These are phyloP conservation scores for Maniola hyperantus DNA, from an alignment of 2,888 invertebrate species.

Conservation along the genomic window DNA sequence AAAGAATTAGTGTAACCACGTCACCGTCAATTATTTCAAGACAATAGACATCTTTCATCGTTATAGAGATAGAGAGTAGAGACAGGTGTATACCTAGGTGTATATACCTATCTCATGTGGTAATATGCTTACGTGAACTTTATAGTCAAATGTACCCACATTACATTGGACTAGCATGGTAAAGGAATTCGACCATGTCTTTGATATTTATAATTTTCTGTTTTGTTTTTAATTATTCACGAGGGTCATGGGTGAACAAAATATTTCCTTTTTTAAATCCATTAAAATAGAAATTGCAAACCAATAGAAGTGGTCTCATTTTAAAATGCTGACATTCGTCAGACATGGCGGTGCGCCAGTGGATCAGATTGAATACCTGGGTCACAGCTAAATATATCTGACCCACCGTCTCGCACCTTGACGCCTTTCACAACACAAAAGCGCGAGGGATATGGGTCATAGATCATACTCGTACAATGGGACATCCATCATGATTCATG, in stretches of 20 bases:
- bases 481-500: not conserved
- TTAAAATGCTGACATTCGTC: conserved; percentile 45
- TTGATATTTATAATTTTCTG: too few species aligned
- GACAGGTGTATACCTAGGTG: too few species aligned
- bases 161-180: too few species aligned
- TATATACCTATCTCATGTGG: too few species aligned
- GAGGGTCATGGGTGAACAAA: not conserved
- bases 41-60: too few species aligned
- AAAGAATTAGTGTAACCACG: not conserved
- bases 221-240: not conserved
- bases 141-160: too few species aligned
- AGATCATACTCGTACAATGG: not conserved
- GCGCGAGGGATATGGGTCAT: not conserved
- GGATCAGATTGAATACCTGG: conserved; percentile 42
- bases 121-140: too few species aligned
- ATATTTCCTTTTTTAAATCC: not conserved
- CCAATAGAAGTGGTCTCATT: conserved; percentile 13
- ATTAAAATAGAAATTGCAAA: conserved; percentile 21
- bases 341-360: conserved; percentile 44
- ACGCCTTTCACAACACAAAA: conserved; percentile 35
- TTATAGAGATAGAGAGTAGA: too few species aligned
- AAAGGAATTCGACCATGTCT: too few species aligned
- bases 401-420: conserved; percentile 40
- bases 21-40: too few species aligned
- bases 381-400: conserved; percentile 45